A percentile compares a stretch with the other conserved stretches of the same genome.
Conservation (phyloP, 2,113 vertebrate species). For the Uropsilus gracilis region DNA sequence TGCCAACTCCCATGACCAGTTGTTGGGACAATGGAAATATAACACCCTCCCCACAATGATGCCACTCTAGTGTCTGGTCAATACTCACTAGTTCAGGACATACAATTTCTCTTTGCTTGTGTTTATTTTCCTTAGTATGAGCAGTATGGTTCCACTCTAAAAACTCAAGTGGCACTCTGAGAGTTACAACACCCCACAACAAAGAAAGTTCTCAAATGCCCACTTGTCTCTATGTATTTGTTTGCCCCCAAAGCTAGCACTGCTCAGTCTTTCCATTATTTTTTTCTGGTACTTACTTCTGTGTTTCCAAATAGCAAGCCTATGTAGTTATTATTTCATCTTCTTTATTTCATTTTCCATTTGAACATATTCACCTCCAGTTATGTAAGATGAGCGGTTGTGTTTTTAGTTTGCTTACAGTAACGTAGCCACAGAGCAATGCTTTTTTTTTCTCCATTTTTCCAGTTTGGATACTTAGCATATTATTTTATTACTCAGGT, state of each 20-base stretch:
- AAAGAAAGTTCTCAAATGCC: not conserved
- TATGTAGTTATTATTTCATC: not conserved
- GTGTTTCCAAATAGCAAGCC: not conserved
- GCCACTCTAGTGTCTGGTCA: fast-evolving
- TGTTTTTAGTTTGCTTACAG: not conserved
- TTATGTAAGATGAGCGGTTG: not conserved
- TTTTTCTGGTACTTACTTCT: not conserved
- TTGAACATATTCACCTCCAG: not conserved
- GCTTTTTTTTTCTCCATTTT: not conserved
- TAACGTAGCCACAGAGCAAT: not conserved
- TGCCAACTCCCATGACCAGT: not conserved
- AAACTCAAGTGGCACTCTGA: not conserved
- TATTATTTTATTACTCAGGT: constrained; percentile 2
- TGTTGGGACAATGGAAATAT: not conserved
- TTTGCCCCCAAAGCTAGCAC: not conserved
- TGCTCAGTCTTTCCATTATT: not conserved
- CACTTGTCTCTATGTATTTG: not conserved
- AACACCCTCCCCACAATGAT: fast-evolving
- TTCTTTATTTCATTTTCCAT: not conserved
- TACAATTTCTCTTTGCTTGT: not conserved
- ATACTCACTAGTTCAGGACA: too few relatives aligned
- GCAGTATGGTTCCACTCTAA: not conserved
- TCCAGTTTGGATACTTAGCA: not conserved
- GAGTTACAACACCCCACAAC: not conserved
- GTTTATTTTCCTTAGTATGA: not conserved